A percentile compares a stretch with the other conserved stretches of the same genome.
Conservation (phyloP, 2,888 invertebrate species). For the Tiliacea aurago region DNA sequence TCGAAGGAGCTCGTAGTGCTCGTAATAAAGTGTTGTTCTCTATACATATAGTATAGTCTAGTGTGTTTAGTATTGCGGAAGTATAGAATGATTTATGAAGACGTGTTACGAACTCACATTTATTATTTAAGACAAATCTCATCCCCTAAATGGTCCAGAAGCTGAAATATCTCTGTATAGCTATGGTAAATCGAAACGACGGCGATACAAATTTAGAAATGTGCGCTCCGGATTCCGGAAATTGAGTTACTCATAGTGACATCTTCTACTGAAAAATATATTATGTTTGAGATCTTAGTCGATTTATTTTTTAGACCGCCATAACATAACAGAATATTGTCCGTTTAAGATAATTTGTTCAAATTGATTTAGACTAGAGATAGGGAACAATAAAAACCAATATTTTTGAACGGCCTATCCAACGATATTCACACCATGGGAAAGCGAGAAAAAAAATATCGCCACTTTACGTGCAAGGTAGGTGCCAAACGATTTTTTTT, state of each 20-base stretch:
- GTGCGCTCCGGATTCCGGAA: background rate
- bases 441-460: too few species aligned
- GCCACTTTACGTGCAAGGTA: too few species aligned
- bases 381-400: background rate
- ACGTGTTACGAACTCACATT: slow-evolving; percentile 22
- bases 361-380: background rate
- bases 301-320: background rate
- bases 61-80: too few species aligned
- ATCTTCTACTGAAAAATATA: background rate
- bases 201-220: slow-evolving; percentile 5
- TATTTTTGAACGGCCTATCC: too few species aligned
- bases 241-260: slow-evolving; percentile 6
- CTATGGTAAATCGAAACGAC: slow-evolving; percentile 4
- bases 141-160: slow-evolving; percentile 11
- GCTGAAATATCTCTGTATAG: background rate
- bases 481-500: too few species aligned
- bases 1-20: background rate
- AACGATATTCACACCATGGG: too few species aligned
- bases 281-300: background rate
- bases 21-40: background rate
- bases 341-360: background rate
- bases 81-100: slow-evolving; percentile 36
- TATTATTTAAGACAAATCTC: slow-evolving; percentile 46
- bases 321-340: background rate
- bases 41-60: too few species aligned